Conservation (phyloP, 2,888 invertebrate genomes). For the Druceiella hillmani region DNA sequence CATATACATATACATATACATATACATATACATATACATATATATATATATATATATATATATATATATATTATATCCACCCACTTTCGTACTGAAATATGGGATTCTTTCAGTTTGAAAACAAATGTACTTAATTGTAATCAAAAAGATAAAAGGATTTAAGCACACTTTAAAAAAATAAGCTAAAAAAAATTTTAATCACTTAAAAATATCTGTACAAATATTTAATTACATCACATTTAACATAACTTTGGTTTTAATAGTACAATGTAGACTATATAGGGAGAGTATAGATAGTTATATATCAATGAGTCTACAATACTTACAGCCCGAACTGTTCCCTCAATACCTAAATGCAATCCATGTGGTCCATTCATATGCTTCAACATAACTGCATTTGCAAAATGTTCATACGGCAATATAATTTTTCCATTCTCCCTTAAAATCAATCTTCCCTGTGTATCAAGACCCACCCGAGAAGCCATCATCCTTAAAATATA, state of each 20-base stretch:
- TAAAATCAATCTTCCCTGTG: slow-evolving; percentile 75
- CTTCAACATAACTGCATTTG: slow-evolving; percentile 85
- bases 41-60: no score
- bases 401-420: slow-evolving; percentile 84
- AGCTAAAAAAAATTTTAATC: no score
- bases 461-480: slow-evolving; percentile 75
- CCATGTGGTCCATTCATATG: slow-evolving; percentile 89
- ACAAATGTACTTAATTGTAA: no score
- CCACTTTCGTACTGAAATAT: no score
- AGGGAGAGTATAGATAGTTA: slow-evolving; percentile 1
- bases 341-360: slow-evolving; percentile 76
- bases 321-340: slow-evolving; percentile 76
- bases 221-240: not conserved
- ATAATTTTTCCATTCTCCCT: slow-evolving; percentile 87
- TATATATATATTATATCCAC: no score
- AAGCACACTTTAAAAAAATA: no score
- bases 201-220: not conserved
- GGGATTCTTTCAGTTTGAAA: no score
- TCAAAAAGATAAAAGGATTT: no score
- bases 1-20: no score
- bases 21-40: no score
- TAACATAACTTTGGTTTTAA: not conserved
- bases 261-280: slow-evolving; percentile 2
- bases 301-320: no score
- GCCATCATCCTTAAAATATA: slow-evolving; percentile 70